A percentile compares a stretch with the other conserved stretches of the same genome.
These are phyloP conservation scores for Threskiornis aethiopicus DNA, from an alignment of 2,797 vertebrate genomes.

Conservation along the genomic window DNA sequence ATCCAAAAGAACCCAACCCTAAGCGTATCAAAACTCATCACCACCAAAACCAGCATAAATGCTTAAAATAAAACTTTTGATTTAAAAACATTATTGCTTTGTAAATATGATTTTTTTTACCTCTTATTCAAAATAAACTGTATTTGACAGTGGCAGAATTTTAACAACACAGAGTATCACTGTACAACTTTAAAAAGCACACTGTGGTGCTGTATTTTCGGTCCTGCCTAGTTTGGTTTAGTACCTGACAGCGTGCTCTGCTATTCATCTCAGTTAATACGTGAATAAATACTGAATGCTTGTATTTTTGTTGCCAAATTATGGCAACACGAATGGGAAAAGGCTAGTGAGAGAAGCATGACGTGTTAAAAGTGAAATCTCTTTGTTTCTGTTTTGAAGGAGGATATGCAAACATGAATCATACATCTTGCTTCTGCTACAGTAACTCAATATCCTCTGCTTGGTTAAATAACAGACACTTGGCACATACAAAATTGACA, in stretches of 20 bases:
- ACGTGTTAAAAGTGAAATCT: slow-evolving; percentile 22
- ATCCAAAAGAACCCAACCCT: fast-evolving
- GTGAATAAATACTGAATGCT: not conserved
- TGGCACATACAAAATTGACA: slow-evolving; percentile 71
- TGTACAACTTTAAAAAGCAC: not conserved
- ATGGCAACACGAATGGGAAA: not conserved
- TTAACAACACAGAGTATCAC: not conserved
- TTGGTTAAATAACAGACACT: slow-evolving; percentile 82
- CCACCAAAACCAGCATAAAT: not conserved
- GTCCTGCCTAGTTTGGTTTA: not conserved
- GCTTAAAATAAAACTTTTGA: not conserved
- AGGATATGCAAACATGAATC: slow-evolving; percentile 67
- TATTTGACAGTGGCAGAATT: not conserved
- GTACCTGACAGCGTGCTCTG: not conserved
- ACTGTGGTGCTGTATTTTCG: not conserved
- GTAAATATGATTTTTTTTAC: not conserved
- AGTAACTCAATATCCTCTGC: slow-evolving; percentile 81
- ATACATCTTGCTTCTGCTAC: slow-evolving; percentile 73
- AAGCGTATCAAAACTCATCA: not conserved
- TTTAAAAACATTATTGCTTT: not conserved
- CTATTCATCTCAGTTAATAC: slow-evolving; percentile 5
- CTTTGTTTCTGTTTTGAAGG: slow-evolving; percentile 65
- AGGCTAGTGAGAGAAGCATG: slow-evolving; percentile 17
- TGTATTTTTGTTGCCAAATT: not conserved
- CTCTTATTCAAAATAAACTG: not conserved